These are phyloP conservation scores for Bombus pascuorum DNA, from an alignment of 1,140 invertebrate species.

Conservation along the genomic window DNA sequence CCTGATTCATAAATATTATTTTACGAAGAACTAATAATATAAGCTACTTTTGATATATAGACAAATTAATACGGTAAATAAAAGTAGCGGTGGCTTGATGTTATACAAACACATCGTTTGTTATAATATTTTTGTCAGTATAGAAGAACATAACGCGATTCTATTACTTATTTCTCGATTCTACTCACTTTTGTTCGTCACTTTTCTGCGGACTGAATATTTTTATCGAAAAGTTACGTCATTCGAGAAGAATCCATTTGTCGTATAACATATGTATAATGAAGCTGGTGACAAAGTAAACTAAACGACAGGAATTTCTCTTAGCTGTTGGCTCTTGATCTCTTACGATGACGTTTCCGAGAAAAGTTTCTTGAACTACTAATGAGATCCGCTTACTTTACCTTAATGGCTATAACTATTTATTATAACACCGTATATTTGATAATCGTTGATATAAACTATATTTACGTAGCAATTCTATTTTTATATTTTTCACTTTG, in stretches of 20 bases:
- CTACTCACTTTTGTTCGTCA: neutral
- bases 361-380: neutral
- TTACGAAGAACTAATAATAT: neutral
- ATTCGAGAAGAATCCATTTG: neutral
- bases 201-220: neutral
- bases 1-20: neutral
- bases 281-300: neutral
- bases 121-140: too few species aligned
- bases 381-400: neutral
- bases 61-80: too few species aligned
- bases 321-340: neutral
- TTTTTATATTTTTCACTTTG: conserved; percentile 59
- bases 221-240: neutral
- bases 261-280: neutral
- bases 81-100: neutral
- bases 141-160: neutral
- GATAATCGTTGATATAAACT: neutral
- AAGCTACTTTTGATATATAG: neutral
- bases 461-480: neutral
- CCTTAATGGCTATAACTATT: neutral
- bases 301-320: neutral
- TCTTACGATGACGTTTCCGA: neutral
- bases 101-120: neutral
- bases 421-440: neutral
- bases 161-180: too few species aligned